Conservation (phyloP, 2,888 invertebrate species). For the Drosophila limbata region DNA sequence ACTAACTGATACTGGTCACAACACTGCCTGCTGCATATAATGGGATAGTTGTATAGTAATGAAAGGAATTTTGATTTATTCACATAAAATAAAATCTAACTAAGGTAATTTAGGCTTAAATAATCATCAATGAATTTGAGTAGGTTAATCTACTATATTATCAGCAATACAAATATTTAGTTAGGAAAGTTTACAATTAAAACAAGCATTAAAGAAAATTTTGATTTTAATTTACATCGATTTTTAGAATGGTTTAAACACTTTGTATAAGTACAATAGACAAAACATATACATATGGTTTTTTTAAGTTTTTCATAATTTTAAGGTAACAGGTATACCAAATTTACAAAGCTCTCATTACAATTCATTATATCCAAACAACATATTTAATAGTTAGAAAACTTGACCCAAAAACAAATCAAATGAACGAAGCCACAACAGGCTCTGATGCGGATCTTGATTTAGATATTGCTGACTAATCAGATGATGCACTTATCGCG, state of each 20-base stretch:
- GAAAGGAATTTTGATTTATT: too few relatives aligned
- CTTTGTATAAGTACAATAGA: too few relatives aligned
- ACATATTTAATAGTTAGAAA: slow-evolving; percentile 44
- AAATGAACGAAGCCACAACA: slow-evolving; percentile 55
- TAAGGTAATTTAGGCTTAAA: not conserved
- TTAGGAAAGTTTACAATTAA: too few relatives aligned
- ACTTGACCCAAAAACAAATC: slow-evolving; percentile 51
- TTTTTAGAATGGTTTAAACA: too few relatives aligned
- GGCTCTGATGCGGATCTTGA: slow-evolving; percentile 61
- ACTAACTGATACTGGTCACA: slow-evolving; percentile 48
- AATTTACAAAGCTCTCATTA: not conserved
- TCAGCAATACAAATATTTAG: too few relatives aligned
- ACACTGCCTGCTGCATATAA: not conserved
- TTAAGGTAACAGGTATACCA: not conserved
- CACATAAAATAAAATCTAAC: not conserved
- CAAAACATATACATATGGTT: not conserved
- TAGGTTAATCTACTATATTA: not conserved
- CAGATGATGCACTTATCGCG: slow-evolving; percentile 67
- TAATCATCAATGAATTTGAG: not conserved
- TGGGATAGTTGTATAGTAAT: not conserved
- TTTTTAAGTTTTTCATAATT: not conserved
- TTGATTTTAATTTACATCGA: too few relatives aligned
- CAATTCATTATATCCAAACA: not conserved
- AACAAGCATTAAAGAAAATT: too few relatives aligned
- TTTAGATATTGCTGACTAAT: slow-evolving; percentile 56